Percentiles rank a stretch among this genome's conserved stretches.
These are phyloP conservation scores for Octodon degus DNA, from an alignment of 2,113 vertebrate genomes.

Conservation along the genomic window DNA sequence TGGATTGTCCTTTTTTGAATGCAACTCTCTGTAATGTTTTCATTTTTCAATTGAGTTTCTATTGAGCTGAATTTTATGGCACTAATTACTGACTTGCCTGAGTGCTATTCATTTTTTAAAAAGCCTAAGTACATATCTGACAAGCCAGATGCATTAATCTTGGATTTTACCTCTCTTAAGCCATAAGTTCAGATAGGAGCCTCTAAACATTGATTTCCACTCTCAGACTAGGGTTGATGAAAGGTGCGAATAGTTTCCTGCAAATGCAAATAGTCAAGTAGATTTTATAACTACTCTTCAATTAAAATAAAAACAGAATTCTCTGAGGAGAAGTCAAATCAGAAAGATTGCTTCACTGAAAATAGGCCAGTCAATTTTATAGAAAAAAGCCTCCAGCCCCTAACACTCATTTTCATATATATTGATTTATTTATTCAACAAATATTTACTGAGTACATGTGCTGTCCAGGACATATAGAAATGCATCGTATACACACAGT, in stretches of 20 bases:
- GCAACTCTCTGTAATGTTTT: background rate
- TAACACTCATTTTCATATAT: background rate
- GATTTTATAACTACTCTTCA: conserved; percentile 72
- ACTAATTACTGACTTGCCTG: conserved; percentile 62
- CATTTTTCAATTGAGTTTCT: conserved; percentile 73
- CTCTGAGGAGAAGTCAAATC: conserved; percentile 39
- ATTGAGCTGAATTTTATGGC: conserved; percentile 70
- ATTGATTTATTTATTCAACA: conserved; percentile 59
- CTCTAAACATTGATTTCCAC: conserved; percentile 44
- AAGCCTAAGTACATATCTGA: conserved; percentile 55
- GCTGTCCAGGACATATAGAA: background rate
- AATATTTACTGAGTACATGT: conserved; percentile 44
- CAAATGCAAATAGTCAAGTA: conserved; percentile 52
- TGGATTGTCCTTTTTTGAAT: conserved; percentile 22
- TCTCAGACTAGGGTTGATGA: conserved; percentile 50
- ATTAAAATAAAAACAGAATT: conserved; percentile 73
- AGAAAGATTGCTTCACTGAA: conserved; percentile 61
- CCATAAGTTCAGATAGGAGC: background rate
- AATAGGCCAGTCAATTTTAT: conserved; percentile 66
- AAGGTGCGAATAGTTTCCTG: conserved; percentile 59
- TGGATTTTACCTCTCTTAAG: conserved; percentile 13
- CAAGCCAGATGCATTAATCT: conserved; percentile 55
- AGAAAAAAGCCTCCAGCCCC: conserved; percentile 38
- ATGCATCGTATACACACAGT: background rate
- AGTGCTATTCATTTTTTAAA: conserved; percentile 49